A percentile compares a stretch with the other conserved stretches of the same genome.
Conservation (phyloP, 1,140 invertebrate genomes). For the Zeugodacus cucurbitae region DNA sequence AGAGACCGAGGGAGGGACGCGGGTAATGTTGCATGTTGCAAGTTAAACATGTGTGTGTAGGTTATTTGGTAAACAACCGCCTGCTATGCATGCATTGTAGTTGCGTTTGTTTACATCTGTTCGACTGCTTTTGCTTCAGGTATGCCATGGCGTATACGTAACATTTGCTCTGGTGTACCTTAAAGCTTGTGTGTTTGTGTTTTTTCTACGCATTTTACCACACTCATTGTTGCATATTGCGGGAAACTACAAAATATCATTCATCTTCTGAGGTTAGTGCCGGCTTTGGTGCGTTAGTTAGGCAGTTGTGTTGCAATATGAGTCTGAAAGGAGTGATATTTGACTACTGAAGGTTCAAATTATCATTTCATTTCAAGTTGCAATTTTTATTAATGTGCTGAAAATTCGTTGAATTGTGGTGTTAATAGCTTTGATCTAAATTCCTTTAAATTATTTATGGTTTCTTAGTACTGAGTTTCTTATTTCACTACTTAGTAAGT, state of each 20-base stretch:
- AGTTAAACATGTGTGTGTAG: neutral
- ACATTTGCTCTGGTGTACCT: neutral
- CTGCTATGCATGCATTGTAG: neutral
- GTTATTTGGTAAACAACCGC: neutral
- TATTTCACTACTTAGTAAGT: too few species aligned
- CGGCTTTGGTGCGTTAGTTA: neutral
- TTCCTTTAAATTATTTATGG: neutral
- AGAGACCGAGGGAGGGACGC: too few species aligned
- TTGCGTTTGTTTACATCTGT: neutral
- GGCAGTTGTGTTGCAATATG: neutral
- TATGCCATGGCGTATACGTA: neutral
- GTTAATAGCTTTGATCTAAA: neutral
- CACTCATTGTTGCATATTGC: neutral
- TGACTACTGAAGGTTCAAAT: neutral
- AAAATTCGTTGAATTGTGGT: neutral
- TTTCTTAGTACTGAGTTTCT: too few species aligned
- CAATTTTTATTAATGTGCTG: neutral
- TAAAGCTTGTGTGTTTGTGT: neutral
- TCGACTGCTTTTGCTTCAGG: neutral
- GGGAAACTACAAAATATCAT: neutral
- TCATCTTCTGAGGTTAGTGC: neutral
- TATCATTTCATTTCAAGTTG: neutral
- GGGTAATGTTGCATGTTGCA: neutral
- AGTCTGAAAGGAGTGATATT: neutral
- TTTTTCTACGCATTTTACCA: neutral